These are phyloP conservation scores for Casuarius casuarius DNA, from an alignment of 2,113 vertebrate species.

Conservation along the genomic window DNA sequence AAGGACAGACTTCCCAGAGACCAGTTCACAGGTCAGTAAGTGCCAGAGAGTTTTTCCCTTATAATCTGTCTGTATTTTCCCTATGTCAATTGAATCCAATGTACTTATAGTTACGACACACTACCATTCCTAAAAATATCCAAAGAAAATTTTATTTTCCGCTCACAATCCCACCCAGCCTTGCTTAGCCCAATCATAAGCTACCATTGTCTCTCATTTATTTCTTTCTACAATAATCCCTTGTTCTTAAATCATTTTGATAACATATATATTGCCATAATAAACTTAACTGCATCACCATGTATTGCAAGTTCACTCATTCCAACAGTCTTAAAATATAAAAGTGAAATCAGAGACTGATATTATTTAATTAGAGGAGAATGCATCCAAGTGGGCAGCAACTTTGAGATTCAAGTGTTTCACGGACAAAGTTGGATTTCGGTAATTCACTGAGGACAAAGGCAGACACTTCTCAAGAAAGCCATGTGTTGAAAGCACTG, in stretches of 20 bases:
- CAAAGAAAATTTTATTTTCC: background rate
- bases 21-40: background rate
- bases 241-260: background rate
- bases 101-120: background rate
- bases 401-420: background rate
- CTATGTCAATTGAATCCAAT: background rate
- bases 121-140: background rate
- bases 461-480: background rate
- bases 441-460: background rate
- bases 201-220: background rate
- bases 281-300: background rate
- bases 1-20: background rate
- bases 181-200: background rate
- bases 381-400: accelerated
- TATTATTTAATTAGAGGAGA: background rate
- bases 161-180: background rate
- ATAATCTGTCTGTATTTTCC: background rate
- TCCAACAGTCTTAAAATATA: background rate
- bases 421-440: background rate
- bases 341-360: background rate
- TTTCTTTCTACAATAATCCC: background rate
- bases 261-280: background rate
- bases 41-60: background rate
- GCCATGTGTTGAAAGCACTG: background rate
- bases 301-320: background rate